phyloP scores from a whole-genome alignment of 1,140 invertebrate genomes.

The Zaprionus vittiger region DNA sequence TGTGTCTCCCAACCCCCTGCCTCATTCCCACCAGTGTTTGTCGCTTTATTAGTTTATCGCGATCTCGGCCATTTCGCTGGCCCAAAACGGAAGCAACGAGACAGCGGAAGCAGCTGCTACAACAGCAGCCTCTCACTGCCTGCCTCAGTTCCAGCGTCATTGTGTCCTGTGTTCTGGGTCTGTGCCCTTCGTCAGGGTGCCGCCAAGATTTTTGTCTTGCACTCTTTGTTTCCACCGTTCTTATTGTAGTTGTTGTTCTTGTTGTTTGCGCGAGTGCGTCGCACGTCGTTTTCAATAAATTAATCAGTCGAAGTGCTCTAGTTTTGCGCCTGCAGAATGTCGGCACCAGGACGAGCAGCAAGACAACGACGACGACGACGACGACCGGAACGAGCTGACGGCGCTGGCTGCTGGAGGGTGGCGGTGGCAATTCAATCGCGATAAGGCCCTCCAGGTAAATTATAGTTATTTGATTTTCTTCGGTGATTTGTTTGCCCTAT shows the following conservation, averaged over 20 bases:
- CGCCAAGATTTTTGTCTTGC: conserved; percentile 56
- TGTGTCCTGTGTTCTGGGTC: conserved; percentile 7
- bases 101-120: conserved; percentile 55
- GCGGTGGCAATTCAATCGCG: conserved; percentile 70
- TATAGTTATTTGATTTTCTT: conserved; percentile 82
- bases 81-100: conserved; percentile 26
- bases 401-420: background rate
- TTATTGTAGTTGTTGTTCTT: conserved; percentile 36
- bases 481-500: conserved; percentile 72
- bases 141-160: conserved; percentile 7
- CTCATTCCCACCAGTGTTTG: conserved; percentile 51
- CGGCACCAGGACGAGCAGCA: conserved; percentile 23
- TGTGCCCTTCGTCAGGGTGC: conserved; percentile 26
- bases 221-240: conserved; percentile 65
- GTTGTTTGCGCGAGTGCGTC: conserved; percentile 37
- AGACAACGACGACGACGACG: conserved; percentile 9
- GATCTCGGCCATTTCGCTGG: conserved; percentile 50
- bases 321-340: conserved; percentile 25
- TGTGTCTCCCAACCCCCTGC: conserved; percentile 28
- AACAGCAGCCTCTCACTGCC: conserved; percentile 34
- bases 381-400: background rate
- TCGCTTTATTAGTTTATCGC: conserved; percentile 81
- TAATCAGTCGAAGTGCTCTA: conserved; percentile 74
- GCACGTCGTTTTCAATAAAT: conserved; percentile 76
- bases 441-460: conserved; percentile 77